Conservation (phyloP, 1,140 invertebrate genomes). For the Zeugodacus cucurbitae region DNA sequence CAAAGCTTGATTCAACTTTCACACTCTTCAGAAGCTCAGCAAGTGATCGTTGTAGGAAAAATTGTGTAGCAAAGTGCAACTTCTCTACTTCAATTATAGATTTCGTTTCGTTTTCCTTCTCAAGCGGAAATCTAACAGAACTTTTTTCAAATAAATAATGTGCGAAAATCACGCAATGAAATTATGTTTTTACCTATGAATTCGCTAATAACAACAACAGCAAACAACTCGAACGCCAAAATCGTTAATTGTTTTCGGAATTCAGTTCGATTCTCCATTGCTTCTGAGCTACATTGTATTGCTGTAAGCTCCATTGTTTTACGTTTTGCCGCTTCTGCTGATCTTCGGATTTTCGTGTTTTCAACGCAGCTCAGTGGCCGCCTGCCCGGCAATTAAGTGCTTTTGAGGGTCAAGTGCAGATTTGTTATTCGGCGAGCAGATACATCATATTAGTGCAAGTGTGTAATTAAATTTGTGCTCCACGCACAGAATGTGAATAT, state of each 20-base stretch:
- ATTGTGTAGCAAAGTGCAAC: too few species aligned
- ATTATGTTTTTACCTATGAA: not conserved
- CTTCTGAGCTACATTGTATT: not conserved
- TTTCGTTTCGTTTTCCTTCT: not conserved
- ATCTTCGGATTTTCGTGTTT: not conserved
- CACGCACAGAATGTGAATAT: not conserved
- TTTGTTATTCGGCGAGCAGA: not conserved
- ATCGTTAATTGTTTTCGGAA: not conserved
- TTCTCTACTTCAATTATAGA: too few species aligned
- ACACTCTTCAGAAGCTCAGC: too few species aligned
- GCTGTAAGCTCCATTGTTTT: not conserved
- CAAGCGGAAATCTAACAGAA: not conserved
- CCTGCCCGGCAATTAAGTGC: not conserved
- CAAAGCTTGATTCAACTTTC: too few species aligned
- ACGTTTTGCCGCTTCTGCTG: not conserved
- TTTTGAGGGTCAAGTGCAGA: constrained; percentile 5
- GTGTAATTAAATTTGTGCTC: not conserved
- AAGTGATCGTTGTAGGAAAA: too few species aligned
- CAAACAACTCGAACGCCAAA: not conserved
- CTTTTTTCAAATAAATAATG: not conserved
- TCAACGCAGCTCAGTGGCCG: not conserved
- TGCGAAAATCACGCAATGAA: not conserved
- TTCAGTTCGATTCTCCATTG: not conserved
- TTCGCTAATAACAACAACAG: not conserved
- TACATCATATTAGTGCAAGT: not conserved